These are phyloP conservation scores for Linnaemya tessellans DNA, from an alignment of 2,888 invertebrate species.

Conservation along the genomic window DNA sequence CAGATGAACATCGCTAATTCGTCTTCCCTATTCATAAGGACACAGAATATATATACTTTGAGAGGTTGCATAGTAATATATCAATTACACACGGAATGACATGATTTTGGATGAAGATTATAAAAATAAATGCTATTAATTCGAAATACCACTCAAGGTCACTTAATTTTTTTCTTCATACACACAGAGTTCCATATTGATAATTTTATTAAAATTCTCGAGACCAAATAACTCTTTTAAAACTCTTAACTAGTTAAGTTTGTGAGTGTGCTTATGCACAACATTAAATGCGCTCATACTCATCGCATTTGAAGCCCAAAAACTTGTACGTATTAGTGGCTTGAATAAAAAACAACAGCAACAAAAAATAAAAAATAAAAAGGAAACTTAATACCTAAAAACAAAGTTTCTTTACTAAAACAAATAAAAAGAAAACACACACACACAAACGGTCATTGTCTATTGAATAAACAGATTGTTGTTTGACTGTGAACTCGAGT, in stretches of 20 bases:
- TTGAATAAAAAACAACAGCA: conserved; percentile 35
- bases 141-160: no score
- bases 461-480: conserved; percentile 66
- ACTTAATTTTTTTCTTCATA: no score
- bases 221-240: not conserved
- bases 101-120: no score
- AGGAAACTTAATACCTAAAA: conserved; percentile 17
- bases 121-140: no score
- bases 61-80: no score
- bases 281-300: conserved; percentile 22
- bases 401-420: conserved; percentile 31
- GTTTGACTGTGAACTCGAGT: conserved; percentile 36
- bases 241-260: not conserved
- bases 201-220: not conserved
- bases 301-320: conserved; percentile 18
- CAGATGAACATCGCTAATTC: no score
- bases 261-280: not conserved
- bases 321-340: conserved; percentile 11
- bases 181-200: no score
- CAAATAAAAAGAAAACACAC: conserved; percentile 22
- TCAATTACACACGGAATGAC: no score
- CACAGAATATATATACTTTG: no score
- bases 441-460: conserved; percentile 69
- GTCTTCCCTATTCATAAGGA: no score
- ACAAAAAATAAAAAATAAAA: no score